Base-by-base conservation (phyloP, 2,888 invertebrate species). In the Myopa tessellatipennis region DNA sequence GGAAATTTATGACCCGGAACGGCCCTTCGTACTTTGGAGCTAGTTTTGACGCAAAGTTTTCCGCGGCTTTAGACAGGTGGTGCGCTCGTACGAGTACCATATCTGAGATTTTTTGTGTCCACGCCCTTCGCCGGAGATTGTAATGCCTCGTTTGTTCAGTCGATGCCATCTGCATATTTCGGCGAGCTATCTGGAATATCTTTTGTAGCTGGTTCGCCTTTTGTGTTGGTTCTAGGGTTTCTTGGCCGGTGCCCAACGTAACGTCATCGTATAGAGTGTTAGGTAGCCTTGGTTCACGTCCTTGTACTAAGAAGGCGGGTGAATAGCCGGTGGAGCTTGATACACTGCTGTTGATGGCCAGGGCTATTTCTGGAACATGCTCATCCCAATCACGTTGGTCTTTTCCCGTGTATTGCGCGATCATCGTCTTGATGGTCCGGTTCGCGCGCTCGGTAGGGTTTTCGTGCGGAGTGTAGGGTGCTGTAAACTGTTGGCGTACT, bases 301-400 rank as follows among this genome's bases (percentile, higher is more conserved):
- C 58, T 58, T 58, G 58, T 58, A 58, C 58, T 58, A 58, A n/a
- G 18, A 58, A 58, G 58, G 58, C 16, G 16, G 58, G 58, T 86
- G 85, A 55, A 83, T 75, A 74, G 80, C 82, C 40, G 26, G 26
- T 26, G 26, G 26, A 26, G 26, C 26, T 26, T 26, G 26, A 26
- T 26, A 26, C 26, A 26, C 26, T 26, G 26, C 26, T 26, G 26
- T 26, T 26, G 26, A 26, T 26, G 26, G 26, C 26, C 26, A 26
- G 26, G 26, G 26, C 26, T 26, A 26, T 26, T 26, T 26, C 26
- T 26, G 26, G 26, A 26, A 26, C 26, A 26, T 26, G 26, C 26
- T 26, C 26, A 26, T 26, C 26, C 26, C 26, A 26, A 26, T 26
- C 26, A 26, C 26, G 26, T 26, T 26, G 26, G 26, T 26, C 2